Percentiles rank a stretch among this genome's conserved stretches.
phyloP scores from a whole-genome alignment of 2,888 invertebrate species.

The Cataglyphis rosenhaueri region DNA sequence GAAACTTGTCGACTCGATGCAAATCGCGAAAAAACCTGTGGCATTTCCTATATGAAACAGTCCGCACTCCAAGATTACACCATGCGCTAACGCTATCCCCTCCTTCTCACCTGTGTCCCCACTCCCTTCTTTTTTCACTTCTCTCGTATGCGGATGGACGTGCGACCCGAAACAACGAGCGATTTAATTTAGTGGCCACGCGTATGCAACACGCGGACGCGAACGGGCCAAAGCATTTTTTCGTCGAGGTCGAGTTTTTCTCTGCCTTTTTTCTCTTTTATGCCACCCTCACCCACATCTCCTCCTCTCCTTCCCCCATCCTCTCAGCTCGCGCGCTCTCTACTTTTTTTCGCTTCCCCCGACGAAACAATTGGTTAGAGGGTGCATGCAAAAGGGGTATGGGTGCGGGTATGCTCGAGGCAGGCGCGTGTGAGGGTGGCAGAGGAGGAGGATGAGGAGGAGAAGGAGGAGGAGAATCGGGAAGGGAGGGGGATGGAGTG shows the following conservation, averaged over 20 bases:
- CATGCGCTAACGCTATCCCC: constrained; percentile 43
- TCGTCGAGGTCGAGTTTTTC: constrained; percentile 64
- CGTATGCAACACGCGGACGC: constrained; percentile 61
- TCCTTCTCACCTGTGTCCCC: constrained; percentile 13
- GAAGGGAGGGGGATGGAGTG: constrained; percentile 47
- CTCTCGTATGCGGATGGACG: constrained; percentile 59
- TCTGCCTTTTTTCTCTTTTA: constrained; percentile 33
- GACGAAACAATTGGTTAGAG: constrained; percentile 76
- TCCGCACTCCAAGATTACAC: constrained; percentile 50
- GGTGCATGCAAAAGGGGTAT: constrained; percentile 49
- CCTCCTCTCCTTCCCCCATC: neutral
- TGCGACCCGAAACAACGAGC: constrained; percentile 67
- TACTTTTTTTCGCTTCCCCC: constrained; percentile 55
- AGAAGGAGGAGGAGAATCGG: constrained; percentile 32
- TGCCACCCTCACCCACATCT: neutral
- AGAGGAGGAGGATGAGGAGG: constrained; percentile 28
- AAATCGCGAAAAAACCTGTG: constrained; percentile 46
- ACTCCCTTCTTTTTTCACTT: constrained; percentile 42
- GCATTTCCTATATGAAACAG: constrained; percentile 45
- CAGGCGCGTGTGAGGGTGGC: constrained; percentile 46
- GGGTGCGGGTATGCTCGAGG: constrained; percentile 33
- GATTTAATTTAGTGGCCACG: constrained; percentile 71
- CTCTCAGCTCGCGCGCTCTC: constrained; percentile 20
- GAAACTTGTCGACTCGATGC: neutral
- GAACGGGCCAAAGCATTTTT: constrained; percentile 68